Evolutionary conservation across 2,888 invertebrate genomes (phyloP).

Genomic region (Acleris literana): DNA sequence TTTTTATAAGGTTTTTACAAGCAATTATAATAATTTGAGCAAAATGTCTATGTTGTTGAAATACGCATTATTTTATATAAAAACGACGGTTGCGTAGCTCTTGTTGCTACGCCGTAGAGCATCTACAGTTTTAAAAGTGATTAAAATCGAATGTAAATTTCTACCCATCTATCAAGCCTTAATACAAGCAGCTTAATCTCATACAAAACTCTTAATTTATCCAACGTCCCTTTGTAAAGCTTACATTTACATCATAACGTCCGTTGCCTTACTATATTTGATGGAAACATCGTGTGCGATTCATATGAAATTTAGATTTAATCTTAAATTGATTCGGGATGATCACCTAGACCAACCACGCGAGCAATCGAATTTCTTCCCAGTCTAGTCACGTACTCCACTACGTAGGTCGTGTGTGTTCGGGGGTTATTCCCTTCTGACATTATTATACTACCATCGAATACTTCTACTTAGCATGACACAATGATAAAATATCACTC

Average conservation of each 20-base stretch:
- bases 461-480: no score
- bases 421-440: neutral
- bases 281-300: slow-evolving; percentile 39
- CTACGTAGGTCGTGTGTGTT: slow-evolving; percentile 40
- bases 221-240: neutral
- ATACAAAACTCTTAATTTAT: neutral
- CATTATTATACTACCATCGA: no score
- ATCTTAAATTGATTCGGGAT: slow-evolving; percentile 72
- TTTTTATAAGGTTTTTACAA: no score
- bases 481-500: no score
- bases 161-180: neutral
- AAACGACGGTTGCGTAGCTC: neutral
- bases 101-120: neutral
- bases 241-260: slow-evolving; percentile 22
- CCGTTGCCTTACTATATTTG: slow-evolving; percentile 20
- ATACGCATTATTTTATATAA: neutral
- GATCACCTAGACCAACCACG: slow-evolving; percentile 56
- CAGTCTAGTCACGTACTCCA: slow-evolving; percentile 63
- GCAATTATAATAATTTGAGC: no score
- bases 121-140: neutral
- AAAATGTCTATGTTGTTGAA: no score
- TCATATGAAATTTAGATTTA: slow-evolving; percentile 68
- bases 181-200: neutral
- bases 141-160: neutral
- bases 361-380: slow-evolving; percentile 62